A percentile compares a stretch with the other conserved stretches of the same genome.
These are phyloP conservation scores for Tragelaphus eurycerus DNA, from an alignment of 2,797 vertebrate species.

Conservation along the genomic window DNA sequence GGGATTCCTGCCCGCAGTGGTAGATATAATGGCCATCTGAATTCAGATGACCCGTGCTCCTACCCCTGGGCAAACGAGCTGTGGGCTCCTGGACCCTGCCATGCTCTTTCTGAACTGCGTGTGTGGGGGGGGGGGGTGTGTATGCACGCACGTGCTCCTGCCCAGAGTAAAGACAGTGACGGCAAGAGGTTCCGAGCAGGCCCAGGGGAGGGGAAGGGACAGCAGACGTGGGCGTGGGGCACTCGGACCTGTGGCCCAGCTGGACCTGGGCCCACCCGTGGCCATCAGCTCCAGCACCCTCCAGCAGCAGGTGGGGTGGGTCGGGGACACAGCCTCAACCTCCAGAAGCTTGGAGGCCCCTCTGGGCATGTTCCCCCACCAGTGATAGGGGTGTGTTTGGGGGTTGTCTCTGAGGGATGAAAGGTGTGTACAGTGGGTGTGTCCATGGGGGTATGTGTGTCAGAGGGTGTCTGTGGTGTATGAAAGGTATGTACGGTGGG, in stretches of 20 bases:
- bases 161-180: too few relatives aligned
- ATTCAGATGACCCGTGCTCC: background rate
- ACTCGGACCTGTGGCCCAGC: rapidly evolving
- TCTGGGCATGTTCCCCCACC: background rate
- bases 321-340: rapidly evolving
- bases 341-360: rapidly evolving
- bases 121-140: background rate
- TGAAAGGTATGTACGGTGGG: too few relatives aligned
- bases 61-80: too few relatives aligned
- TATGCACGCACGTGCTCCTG: background rate
- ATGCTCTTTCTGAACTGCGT: background rate
- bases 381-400: background rate
- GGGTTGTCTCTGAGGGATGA: background rate
- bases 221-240: rapidly evolving
- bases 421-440: too few relatives aligned
- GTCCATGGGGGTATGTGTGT: background rate
- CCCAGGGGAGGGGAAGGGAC: too few relatives aligned
- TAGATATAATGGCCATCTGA: too few relatives aligned
- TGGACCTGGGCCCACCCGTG: rapidly evolving
- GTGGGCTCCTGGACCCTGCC: background rate
- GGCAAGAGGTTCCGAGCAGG: background rate
- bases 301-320: too few relatives aligned
- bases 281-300: rapidly evolving
- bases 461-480: too few relatives aligned
- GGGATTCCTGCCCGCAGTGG: too few relatives aligned